Conservation (phyloP, 2,113 vertebrate species). For the Cyrtonyx montezumae region DNA sequence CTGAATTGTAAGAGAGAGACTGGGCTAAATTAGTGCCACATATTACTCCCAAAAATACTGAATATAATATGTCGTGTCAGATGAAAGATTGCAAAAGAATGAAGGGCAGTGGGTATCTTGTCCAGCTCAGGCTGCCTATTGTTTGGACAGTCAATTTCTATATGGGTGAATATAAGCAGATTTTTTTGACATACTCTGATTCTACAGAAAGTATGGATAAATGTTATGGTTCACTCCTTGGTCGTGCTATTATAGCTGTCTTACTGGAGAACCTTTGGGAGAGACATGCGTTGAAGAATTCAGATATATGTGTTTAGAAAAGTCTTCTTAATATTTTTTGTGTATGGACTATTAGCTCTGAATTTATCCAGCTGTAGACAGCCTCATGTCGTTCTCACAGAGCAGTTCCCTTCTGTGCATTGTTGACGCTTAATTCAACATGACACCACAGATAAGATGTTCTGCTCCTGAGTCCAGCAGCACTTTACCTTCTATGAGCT, state of each 20-base stretch:
- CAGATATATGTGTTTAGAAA: background rate
- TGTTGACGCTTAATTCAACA: background rate
- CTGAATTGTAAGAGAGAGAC: background rate
- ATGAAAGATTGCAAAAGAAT: background rate
- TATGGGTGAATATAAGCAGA: slow-evolving; percentile 17
- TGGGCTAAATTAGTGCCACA: background rate
- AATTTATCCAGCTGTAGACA: background rate
- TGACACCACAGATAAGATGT: background rate
- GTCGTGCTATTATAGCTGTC: background rate
- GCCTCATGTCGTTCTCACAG: background rate
- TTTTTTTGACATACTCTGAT: too few relatives aligned
- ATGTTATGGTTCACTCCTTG: background rate
- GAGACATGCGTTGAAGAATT: background rate
- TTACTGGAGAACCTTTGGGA: background rate
- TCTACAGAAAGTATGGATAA: background rate
- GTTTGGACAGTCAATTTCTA: background rate
- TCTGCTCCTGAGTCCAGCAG: background rate
- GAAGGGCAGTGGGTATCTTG: background rate
- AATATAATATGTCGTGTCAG: background rate
- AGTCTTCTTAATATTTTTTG: background rate
- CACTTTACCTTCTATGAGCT: background rate
- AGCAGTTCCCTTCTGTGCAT: background rate
- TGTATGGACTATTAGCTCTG: background rate
- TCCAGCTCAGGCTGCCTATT: background rate
- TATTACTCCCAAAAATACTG: background rate